Conservation (phyloP, 2,888 invertebrate species). For the Spilarctia lutea region DNA sequence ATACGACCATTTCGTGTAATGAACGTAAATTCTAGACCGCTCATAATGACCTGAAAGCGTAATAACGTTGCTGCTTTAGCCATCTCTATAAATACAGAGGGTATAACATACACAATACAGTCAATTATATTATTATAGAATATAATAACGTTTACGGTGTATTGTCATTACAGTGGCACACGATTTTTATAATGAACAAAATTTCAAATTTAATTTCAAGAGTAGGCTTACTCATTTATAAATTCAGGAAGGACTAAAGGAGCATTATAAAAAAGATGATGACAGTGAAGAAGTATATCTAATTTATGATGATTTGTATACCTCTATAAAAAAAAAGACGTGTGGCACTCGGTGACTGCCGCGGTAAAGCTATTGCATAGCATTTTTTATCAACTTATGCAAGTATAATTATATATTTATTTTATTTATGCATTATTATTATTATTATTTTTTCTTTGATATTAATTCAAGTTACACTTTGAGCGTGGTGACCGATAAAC, state of each 20-base stretch:
- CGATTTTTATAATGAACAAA: neutral
- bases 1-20: slow-evolving; percentile 56
- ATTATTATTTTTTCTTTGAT: too few relatives aligned
- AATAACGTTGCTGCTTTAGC: slow-evolving; percentile 41
- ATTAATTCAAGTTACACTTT: too few relatives aligned
- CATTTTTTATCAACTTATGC: too few relatives aligned
- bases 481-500: too few relatives aligned
- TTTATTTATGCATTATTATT: too few relatives aligned
- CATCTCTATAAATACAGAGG: slow-evolving; percentile 36
- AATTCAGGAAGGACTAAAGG: neutral
- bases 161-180: neutral
- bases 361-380: too few relatives aligned
- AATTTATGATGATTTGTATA: too few relatives aligned
- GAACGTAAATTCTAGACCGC: slow-evolving; percentile 56
- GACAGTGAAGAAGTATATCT: too few relatives aligned
- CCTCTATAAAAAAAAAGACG: neutral
- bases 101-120: slow-evolving; percentile 11
- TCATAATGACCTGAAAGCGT: slow-evolving; percentile 37
- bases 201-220: neutral
- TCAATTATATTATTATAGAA: neutral
- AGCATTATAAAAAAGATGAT: neutral
- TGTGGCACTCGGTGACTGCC: too few relatives aligned
- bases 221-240: neutral
- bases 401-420: too few relatives aligned
- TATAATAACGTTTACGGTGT: neutral